Evolutionary conservation across 2,888 invertebrate species (phyloP).

Genomic region (Pristionchus entomophagus): DNA sequence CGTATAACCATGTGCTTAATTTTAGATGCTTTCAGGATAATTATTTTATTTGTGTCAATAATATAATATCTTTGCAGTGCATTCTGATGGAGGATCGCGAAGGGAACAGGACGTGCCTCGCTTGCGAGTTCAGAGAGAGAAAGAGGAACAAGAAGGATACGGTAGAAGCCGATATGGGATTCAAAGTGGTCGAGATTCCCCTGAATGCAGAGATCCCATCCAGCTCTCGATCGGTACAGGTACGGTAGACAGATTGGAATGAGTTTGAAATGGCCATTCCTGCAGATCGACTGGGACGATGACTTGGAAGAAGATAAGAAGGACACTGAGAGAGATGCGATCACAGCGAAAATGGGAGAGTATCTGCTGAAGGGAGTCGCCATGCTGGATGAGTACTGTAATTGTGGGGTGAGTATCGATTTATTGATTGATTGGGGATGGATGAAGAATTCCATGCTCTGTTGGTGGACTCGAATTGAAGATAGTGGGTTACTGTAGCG

Average conservation of each 20-base stretch:
- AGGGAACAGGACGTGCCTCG: constrained; percentile 36
- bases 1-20: no score
- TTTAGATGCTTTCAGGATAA: neutral
- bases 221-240: neutral
- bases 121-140: constrained; percentile 34
- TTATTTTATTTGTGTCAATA: neutral
- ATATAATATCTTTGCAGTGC: neutral
- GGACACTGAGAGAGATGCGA: neutral
- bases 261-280: neutral
- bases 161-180: neutral
- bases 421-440: neutral
- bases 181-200: constrained; percentile 25
- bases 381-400: constrained; percentile 39
- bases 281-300: neutral
- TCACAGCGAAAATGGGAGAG: constrained; percentile 36
- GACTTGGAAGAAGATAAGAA: neutral
- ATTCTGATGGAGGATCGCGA: constrained; percentile 46
- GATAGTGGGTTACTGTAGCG: no score
- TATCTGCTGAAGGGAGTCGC: constrained; percentile 40
- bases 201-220: constrained; percentile 25
- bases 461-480: no score
- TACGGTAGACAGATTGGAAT: neutral
- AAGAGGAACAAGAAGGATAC: neutral
- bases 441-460: no score
- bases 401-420: constrained; percentile 23